Evolutionary conservation across 1,140 invertebrate species (phyloP).

Genomic region (Drosophila navojoa): DNA sequence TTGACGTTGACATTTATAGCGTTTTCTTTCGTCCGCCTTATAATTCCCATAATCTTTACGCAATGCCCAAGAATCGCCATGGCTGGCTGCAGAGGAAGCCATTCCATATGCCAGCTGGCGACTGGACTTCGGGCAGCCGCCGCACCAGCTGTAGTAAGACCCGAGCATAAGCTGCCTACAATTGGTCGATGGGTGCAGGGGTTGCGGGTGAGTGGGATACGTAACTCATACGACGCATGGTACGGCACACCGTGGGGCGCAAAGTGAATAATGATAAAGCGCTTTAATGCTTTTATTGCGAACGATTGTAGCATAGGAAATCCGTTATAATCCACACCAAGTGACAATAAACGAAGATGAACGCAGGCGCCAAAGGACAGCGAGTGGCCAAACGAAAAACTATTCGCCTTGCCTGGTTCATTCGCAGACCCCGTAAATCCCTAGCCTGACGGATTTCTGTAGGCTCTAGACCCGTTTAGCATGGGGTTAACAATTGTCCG

Average conservation of each 20-base stretch:
- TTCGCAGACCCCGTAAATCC: constrained; percentile 25
- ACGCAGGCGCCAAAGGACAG: constrained; percentile 13
- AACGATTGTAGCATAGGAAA: constrained; percentile 73
- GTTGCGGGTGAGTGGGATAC: neutral
- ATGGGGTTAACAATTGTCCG: constrained; percentile 29
- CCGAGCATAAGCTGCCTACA: constrained; percentile 21
- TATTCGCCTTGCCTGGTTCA: constrained; percentile 46
- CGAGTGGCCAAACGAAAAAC: constrained; percentile 58
- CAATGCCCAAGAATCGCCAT: constrained; percentile 25
- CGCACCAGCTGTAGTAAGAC: too few relatives aligned
- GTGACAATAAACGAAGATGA: constrained; percentile 78
- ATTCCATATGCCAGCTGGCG: constrained; percentile 22
- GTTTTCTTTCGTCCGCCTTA: constrained; percentile 55
- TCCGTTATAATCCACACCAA: constrained; percentile 81
- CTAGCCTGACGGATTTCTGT: constrained; percentile 33
- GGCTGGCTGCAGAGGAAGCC: constrained; percentile 18
- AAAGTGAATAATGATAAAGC: constrained; percentile 80
- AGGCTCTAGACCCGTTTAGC: neutral
- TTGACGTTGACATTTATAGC: constrained; percentile 69
- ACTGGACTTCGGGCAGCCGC: constrained; percentile 6
- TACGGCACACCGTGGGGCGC: constrained; percentile 58
- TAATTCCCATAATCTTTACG: constrained; percentile 75
- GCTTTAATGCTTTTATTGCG: constrained; percentile 77
- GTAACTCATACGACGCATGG: constrained; percentile 60
- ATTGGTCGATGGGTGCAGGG: neutral